Base-by-base conservation (phyloP, 2,113 vertebrate species). In the Paraplagusia blochii region DNA sequence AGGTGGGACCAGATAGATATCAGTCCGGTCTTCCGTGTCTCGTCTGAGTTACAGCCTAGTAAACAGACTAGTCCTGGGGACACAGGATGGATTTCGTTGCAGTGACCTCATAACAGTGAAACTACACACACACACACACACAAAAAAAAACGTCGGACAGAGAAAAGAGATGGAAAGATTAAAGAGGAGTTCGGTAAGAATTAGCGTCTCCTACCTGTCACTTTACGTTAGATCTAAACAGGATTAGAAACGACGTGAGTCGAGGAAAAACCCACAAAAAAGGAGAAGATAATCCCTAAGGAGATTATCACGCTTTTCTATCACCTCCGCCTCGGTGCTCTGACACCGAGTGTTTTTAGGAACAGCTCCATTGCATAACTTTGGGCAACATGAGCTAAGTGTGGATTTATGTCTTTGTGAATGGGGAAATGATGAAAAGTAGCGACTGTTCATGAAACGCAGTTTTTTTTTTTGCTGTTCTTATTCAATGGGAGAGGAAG, bases 401-500 rank as follows among this genome's bases (percentile, higher is more conserved):
- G 18, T 44, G 13, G 10, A 4, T 42, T 42, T 57, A 16, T 63
- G 8, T 29, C 38, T 62, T 49, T 50, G 1, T 3, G 8, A 53
- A 40, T 47, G 15, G 67, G 64, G 66, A 77, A 72, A 29, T 66
- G 60, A 60, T 60, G 8, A 44, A 51, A 39, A 45, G n/a, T 16
- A 17, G 16, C 0, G 34, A 58, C 54, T 68, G 39, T 72, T 74
- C 9, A 1, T 11, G 11, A 39, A 35, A 7, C n/a, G 49, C 16
- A 11, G 42, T 13, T 42, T 62, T 58, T 60, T 14, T 38, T 29
- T 47, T 15, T 57, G 13, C 61, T 36, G 54, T 29, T 40, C 51
- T 33, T 16, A 58, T 44, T 66, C 61, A 62, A n/a, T 10, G 19
- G 63, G 56, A 77, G 63, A 72, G 87, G 87, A 84, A 87, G 83